Conservation (phyloP, 1,140 invertebrate species). For the Plodia interpunctella region DNA sequence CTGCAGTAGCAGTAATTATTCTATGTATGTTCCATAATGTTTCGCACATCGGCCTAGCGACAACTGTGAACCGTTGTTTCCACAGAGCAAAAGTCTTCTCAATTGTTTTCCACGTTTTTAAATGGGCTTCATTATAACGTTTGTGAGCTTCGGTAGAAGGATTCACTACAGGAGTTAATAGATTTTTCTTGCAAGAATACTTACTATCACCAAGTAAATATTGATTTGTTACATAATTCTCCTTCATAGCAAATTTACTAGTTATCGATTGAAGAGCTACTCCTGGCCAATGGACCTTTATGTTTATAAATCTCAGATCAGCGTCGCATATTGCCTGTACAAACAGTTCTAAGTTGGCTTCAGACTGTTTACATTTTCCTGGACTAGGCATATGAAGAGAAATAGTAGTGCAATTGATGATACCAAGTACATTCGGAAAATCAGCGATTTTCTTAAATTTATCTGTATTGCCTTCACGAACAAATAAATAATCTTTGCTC, state of each 20-base stretch:
- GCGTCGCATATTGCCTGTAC: not conserved
- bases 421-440: not conserved
- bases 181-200: constrained; percentile 28
- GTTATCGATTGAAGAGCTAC: not conserved
- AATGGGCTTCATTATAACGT: constrained; percentile 18
- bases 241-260: not conserved
- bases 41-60: not conserved
- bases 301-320: not conserved
- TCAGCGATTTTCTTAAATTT: not conserved
- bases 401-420: not conserved
- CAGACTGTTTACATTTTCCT: not conserved
- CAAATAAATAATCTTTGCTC: not conserved
- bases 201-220: constrained; percentile 37
- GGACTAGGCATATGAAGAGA: not conserved
- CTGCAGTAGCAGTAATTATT: not conserved
- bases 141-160: constrained; percentile 14
- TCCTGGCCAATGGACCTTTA: not conserved
- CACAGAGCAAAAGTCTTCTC: constrained; percentile 19
- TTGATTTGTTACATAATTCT: not conserved
- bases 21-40: not conserved
- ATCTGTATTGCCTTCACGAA: not conserved
- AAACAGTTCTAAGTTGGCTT: not conserved
- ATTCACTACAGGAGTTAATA: constrained; percentile 37
- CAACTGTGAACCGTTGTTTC: constrained; percentile 15
- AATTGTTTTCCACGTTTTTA: constrained; percentile 20